These are phyloP conservation scores for Simalia tracyae DNA, from an alignment of 2,797 vertebrate species.

Conservation along the genomic window DNA sequence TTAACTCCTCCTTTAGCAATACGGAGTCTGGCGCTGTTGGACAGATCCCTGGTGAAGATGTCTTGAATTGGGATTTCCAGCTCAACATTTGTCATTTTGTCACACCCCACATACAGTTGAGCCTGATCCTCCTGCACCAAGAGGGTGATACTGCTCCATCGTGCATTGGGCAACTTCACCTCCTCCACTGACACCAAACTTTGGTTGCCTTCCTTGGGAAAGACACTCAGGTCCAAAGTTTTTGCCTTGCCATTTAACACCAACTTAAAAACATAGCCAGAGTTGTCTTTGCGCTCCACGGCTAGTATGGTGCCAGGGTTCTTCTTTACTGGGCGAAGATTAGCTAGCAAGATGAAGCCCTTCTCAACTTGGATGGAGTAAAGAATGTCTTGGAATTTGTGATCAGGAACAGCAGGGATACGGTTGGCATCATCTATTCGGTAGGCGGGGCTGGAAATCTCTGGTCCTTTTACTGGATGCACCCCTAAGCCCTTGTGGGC, in stretches of 20 bases:
- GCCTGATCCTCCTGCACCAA: slow-evolving; percentile 93
- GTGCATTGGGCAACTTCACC: slow-evolving; percentile 84
- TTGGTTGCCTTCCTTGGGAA: slow-evolving; percentile 79
- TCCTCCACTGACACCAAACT: slow-evolving; percentile 91
- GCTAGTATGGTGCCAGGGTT: slow-evolving; percentile 86
- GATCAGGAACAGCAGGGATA: slow-evolving; percentile 88
- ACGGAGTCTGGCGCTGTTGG: slow-evolving; percentile 81
- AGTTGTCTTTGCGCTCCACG: slow-evolving; percentile 85
- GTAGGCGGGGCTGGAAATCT: slow-evolving; percentile 91
- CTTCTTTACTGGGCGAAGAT: slow-evolving; percentile 89
- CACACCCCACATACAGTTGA: slow-evolving; percentile 92
- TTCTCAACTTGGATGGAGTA: slow-evolving; percentile 90
- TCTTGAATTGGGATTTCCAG: slow-evolving; percentile 89
- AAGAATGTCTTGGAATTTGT: slow-evolving; percentile 91
- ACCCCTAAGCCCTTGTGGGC: slow-evolving; percentile 85
- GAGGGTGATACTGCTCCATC: slow-evolving; percentile 96
- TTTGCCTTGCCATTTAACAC: slow-evolving; percentile 91
- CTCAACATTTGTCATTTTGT: slow-evolving; percentile 88
- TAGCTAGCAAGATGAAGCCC: slow-evolving; percentile 92
- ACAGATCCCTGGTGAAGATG: slow-evolving; percentile 85
- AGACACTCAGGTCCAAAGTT: slow-evolving; percentile 89
- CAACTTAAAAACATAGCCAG: slow-evolving; percentile 89
- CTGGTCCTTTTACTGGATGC: slow-evolving; percentile 86
- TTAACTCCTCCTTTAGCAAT: slow-evolving; percentile 89
- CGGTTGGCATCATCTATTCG: slow-evolving; percentile 89